phyloP scores from a whole-genome alignment of 2,797 vertebrate genomes.

The Poeciliopsis paucimaculata region DNA sequence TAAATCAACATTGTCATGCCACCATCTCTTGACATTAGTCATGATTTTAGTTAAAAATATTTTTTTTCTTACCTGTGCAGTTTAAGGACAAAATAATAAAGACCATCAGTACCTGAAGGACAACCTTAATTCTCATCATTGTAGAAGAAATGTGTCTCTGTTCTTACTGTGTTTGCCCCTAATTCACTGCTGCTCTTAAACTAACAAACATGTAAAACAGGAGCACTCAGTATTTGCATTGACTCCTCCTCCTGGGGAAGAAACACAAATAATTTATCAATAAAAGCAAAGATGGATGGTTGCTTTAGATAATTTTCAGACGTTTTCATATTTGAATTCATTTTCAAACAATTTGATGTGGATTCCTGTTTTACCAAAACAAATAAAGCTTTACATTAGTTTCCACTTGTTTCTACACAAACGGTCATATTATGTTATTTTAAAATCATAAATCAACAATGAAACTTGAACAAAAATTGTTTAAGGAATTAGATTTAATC shows the following conservation, averaged over 20 bases:
- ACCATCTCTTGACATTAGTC: no score
- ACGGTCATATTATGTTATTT: neutral
- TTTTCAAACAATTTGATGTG: neutral
- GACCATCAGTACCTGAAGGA: no score
- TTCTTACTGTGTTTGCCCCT: neutral
- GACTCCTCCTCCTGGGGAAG: neutral
- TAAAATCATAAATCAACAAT: no score
- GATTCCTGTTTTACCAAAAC: neutral
- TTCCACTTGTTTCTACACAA: no score
- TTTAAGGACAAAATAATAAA: neutral
- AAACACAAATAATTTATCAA: neutral
- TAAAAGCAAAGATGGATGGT: neutral
- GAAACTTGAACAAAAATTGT: no score
- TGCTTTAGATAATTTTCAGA: neutral
- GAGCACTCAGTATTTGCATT: neutral
- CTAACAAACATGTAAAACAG: neutral
- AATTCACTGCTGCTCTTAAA: neutral
- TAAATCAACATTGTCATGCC: no score
- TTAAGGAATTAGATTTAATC: no score
- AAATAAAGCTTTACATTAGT: neutral
- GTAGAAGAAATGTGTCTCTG: neutral
- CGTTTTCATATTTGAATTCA: neutral
- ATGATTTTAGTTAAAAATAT: no score
- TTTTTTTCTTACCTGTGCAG: neutral
- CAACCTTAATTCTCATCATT: neutral